Percentiles rank a stretch among this genome's conserved stretches.
phyloP scores from a whole-genome alignment of 1,140 invertebrate genomes.

The Cherax destructor region DNA sequence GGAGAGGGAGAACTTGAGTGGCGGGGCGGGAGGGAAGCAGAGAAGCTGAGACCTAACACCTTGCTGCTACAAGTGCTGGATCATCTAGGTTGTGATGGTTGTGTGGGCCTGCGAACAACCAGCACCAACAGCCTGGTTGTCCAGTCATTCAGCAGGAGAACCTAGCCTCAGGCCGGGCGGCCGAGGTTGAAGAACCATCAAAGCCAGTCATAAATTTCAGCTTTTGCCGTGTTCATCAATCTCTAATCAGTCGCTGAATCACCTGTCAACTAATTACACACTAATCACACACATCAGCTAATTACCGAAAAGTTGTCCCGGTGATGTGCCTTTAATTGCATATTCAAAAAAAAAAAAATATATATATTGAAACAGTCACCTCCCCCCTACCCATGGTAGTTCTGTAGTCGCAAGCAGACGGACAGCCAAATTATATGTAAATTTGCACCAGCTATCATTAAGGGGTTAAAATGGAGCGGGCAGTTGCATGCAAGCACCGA shows the following conservation, averaged over 20 bases:
- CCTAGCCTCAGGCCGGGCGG: background rate
- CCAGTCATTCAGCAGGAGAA: background rate
- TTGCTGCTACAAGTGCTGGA: too few species aligned
- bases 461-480: conserved; percentile 42
- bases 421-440: conserved; percentile 66
- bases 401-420: conserved; percentile 1
- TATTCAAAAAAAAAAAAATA: background rate
- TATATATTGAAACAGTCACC: background rate
- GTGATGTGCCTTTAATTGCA: background rate
- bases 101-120: too few species aligned
- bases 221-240: background rate
- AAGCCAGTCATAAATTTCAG: background rate
- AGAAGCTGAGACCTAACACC: too few species aligned
- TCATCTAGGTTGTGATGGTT: too few species aligned
- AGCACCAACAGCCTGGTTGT: too few species aligned
- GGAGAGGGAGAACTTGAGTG: too few species aligned
- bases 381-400: background rate
- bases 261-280: background rate
- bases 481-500: conserved; percentile 34
- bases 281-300: conserved; percentile 30
- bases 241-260: background rate
- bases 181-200: background rate
- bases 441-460: conserved; percentile 48
- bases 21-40: too few species aligned
- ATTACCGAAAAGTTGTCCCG: conserved; percentile 25